Conservation (phyloP, 2,113 vertebrate species). For the Microtus richardsoni region DNA sequence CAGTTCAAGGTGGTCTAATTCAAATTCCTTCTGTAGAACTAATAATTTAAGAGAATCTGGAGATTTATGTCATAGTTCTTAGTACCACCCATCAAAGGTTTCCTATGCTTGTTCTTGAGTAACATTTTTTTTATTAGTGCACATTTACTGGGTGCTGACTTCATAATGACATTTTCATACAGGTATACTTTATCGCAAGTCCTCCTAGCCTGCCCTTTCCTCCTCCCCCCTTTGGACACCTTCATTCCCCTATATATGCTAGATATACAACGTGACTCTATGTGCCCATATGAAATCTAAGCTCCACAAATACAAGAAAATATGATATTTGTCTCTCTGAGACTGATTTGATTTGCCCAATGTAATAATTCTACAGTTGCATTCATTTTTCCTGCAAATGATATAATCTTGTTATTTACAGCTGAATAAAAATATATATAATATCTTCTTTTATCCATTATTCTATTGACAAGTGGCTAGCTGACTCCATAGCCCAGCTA, state of each 20-base stretch:
- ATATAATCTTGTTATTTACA: not conserved
- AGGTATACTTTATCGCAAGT: not conserved
- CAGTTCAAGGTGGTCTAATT: not conserved
- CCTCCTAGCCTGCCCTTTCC: not conserved
- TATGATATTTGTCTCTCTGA: not conserved
- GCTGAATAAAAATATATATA: not conserved
- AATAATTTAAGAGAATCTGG: not conserved
- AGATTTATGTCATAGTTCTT: not conserved
- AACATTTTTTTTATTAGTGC: not conserved
- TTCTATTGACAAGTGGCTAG: not conserved
- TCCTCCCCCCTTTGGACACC: not conserved
- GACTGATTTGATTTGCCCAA: not conserved
- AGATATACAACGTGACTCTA: not conserved
- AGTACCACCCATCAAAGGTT: not conserved
- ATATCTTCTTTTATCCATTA: not conserved
- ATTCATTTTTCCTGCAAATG: not conserved
- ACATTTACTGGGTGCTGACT: not conserved
- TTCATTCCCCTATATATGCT: not conserved
- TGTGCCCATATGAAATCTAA: not conserved
- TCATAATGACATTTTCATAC: not conserved
- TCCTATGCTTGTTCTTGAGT: not conserved
- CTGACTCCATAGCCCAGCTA: not conserved
- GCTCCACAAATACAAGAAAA: not conserved
- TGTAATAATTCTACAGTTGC: not conserved
- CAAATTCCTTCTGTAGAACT: not conserved